Evolutionary conservation across 2,888 invertebrate genomes (phyloP).

Genomic region (Clanis bilineata): DNA sequence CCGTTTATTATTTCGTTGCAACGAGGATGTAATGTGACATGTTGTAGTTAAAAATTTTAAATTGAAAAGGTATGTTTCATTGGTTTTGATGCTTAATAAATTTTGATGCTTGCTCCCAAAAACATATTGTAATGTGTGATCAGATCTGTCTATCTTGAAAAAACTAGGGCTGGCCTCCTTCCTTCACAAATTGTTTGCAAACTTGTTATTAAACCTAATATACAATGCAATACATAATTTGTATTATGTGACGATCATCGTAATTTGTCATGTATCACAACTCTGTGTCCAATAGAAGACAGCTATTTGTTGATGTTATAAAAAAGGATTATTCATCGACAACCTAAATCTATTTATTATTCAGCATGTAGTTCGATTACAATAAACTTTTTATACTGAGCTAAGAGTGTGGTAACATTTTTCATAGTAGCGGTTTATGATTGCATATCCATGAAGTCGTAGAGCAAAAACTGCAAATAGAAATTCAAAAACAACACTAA

Average conservation of each 20-base stretch:
- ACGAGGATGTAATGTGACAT: conserved; percentile 75
- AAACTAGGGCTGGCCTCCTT: conserved; percentile 86
- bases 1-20: conserved; percentile 52
- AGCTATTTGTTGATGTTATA: neutral
- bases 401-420: neutral
- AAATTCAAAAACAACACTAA: too few relatives aligned
- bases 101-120: conserved; percentile 71
- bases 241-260: neutral
- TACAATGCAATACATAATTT: neutral
- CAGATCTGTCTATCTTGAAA: conserved; percentile 50
- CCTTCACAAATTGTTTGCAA: conserved; percentile 94
- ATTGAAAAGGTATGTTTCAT: conserved; percentile 80
- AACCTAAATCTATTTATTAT: neutral
- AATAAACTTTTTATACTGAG: neutral
- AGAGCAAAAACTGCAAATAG: too few relatives aligned
- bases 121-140: conserved; percentile 55
- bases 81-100: conserved; percentile 73
- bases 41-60: conserved; percentile 77
- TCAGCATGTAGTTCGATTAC: too few relatives aligned
- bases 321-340: neutral
- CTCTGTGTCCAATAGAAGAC: neutral
- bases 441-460: neutral
- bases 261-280: neutral
- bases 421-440: neutral
- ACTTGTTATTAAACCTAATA: conserved; percentile 55